A percentile compares a stretch with the other conserved stretches of the same genome.
Conservation (phyloP, 1,140 invertebrate genomes). For the Venturia canescens region DNA sequence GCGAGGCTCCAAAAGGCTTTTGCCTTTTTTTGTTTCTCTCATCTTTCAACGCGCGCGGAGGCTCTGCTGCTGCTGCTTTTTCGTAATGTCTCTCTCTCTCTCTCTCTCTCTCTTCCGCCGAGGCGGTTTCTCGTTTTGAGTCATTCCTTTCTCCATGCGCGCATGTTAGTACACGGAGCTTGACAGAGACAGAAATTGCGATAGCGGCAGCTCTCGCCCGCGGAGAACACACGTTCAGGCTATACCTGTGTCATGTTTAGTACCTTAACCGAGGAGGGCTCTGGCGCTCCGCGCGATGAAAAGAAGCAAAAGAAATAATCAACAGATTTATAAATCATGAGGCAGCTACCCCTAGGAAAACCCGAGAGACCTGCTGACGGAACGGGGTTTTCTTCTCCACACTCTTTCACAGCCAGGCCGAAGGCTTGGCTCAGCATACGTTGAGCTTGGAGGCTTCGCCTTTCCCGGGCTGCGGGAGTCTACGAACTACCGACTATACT, state of each 20-base stretch:
- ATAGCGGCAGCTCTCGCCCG: constrained; percentile 44
- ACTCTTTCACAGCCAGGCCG: too few species aligned
- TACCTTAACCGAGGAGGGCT: neutral
- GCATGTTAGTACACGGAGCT: constrained; percentile 25
- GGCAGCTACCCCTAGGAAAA: neutral
- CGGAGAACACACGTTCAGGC: constrained; percentile 52
- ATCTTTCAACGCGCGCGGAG: constrained; percentile 36
- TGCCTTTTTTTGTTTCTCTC: constrained; percentile 24
- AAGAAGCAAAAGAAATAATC: constrained; percentile 24
- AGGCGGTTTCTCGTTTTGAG: neutral
- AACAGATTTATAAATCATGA: constrained; percentile 30
- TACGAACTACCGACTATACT: too few species aligned
- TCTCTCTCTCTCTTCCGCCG: constrained; percentile 9
- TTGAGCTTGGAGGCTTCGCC: too few species aligned
- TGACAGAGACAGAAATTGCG: constrained; percentile 51
- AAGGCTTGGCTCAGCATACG: too few species aligned
- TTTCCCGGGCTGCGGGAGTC: too few species aligned
- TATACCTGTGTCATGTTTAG: constrained; percentile 46
- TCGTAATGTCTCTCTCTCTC: constrained; percentile 31
- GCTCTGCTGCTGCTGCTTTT: too few species aligned
- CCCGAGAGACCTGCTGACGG: neutral
- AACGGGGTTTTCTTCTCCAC: neutral
- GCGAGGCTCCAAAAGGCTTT: constrained; percentile 33
- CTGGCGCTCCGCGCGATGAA: constrained; percentile 48
- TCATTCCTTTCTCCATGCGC: neutral